Percentiles rank a stretch among this genome's conserved stretches.
phyloP scores from a whole-genome alignment of 2,113 vertebrate genomes.

The Atlantisia rogersi region DNA sequence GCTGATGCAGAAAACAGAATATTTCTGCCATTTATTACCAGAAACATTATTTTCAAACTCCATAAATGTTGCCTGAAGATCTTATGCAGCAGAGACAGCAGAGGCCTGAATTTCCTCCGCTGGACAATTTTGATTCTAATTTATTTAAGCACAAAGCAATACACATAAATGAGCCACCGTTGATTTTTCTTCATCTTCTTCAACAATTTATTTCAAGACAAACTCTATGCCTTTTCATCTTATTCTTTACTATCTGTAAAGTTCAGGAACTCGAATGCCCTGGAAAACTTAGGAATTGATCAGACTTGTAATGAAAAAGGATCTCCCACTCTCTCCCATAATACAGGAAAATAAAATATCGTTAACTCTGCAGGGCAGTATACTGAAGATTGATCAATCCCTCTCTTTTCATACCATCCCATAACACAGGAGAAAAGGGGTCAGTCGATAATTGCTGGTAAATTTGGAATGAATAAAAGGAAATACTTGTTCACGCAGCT shows the following conservation, averaged over 20 bases:
- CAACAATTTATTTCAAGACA: slow-evolving; percentile 19
- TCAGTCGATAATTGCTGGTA: slow-evolving; percentile 51
- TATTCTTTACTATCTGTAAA: slow-evolving; percentile 13
- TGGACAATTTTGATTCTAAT: slow-evolving; percentile 76
- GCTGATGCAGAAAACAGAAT: slow-evolving; percentile 81
- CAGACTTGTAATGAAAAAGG: slow-evolving; percentile 51
- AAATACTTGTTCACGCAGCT: background rate
- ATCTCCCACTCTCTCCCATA: slow-evolving; percentile 16
- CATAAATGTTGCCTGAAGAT: slow-evolving; percentile 70
- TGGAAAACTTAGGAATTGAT: slow-evolving; percentile 64
- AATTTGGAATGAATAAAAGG: slow-evolving; percentile 37
- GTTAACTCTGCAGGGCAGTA: slow-evolving; percentile 51
- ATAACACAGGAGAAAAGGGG: slow-evolving; percentile 34
- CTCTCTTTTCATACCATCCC: slow-evolving; percentile 31
- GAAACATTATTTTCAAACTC: slow-evolving; percentile 80
- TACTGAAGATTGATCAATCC: slow-evolving; percentile 50
- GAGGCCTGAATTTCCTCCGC: slow-evolving; percentile 53
- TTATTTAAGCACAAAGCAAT: slow-evolving; percentile 69
- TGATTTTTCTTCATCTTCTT: slow-evolving; percentile 47
- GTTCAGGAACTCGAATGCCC: slow-evolving; percentile 29
- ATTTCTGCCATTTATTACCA: slow-evolving; percentile 82
- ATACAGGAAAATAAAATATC: slow-evolving; percentile 61
- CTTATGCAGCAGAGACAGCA: slow-evolving; percentile 63
- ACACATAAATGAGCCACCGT: slow-evolving; percentile 41
- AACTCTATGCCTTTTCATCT: slow-evolving; percentile 18